phyloP scores from a whole-genome alignment of 1,140 invertebrate genomes.

The Subanguina moxae region DNA sequence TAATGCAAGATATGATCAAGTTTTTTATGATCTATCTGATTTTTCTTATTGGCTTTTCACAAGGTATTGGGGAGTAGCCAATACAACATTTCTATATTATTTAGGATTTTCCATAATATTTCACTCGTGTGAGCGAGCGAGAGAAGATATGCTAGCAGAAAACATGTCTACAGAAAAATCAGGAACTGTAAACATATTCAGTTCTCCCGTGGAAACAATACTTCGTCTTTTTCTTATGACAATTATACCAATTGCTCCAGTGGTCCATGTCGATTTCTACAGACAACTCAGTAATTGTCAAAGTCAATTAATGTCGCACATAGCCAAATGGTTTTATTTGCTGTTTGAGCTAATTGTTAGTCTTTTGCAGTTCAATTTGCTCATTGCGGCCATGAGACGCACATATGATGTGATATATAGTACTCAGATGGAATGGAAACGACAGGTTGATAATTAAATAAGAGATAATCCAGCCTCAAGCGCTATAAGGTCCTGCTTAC shows the following conservation, averaged over 20 bases:
- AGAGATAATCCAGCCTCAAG: too few species aligned
- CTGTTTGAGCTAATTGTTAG: constrained; percentile 93
- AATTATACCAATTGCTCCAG: constrained; percentile 74
- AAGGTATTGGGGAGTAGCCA: constrained; percentile 67
- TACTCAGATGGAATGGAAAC: constrained; percentile 93
- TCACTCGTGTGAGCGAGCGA: constrained; percentile 34
- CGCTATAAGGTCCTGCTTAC: too few species aligned
- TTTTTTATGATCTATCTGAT: constrained; percentile 93
- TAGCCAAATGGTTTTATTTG: constrained; percentile 70
- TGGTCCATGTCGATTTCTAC: neutral
- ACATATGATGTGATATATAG: constrained; percentile 92
- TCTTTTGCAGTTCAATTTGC: constrained; percentile 90
- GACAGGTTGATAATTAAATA: constrained; percentile 69
- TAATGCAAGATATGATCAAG: constrained; percentile 73
- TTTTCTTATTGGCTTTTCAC: constrained; percentile 94
- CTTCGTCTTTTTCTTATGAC: constrained; percentile 92
- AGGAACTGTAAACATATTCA: constrained; percentile 56
- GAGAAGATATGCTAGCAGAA: constrained; percentile 3
- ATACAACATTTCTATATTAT: neutral
- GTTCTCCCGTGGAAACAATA: constrained; percentile 77
- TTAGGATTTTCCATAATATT: constrained; percentile 62
- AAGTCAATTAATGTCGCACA: constrained; percentile 22
- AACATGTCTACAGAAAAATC: too few species aligned
- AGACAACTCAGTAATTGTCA: neutral
- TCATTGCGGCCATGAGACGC: constrained; percentile 99